These are phyloP conservation scores for Rhaphigaster nebulosa DNA, from an alignment of 2,888 invertebrate genomes.

Conservation along the genomic window DNA sequence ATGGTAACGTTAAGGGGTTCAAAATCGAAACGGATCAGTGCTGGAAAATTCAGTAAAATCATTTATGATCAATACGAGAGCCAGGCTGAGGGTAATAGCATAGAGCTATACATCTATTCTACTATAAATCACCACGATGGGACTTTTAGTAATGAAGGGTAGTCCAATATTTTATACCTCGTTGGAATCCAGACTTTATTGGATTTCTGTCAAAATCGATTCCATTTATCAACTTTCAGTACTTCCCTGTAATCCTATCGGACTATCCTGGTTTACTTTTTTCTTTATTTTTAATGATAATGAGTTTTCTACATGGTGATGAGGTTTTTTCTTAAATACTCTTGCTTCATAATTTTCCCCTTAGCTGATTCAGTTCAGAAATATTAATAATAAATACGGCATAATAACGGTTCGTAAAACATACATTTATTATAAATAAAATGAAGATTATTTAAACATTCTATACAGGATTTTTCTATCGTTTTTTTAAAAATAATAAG, in stretches of 20 bases:
- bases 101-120: background rate
- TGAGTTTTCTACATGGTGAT: too few species aligned
- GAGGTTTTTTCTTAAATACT: too few species aligned
- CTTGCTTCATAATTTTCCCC: too few species aligned
- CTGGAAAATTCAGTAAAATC: background rate
- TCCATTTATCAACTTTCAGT: background rate
- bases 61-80: background rate
- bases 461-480: too few species aligned
- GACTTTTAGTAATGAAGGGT: constrained; percentile 12
- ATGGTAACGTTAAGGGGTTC: background rate
- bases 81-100: background rate
- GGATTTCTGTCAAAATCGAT: constrained; percentile 13
- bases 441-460: too few species aligned
- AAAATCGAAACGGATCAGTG: background rate
- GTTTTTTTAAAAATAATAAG: too few species aligned
- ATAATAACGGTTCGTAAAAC: too few species aligned
- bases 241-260: background rate
- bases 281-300: background rate
- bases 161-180: background rate
- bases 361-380: too few species aligned
- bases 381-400: too few species aligned
- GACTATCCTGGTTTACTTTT: background rate
- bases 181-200: background rate
- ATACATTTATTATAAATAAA: too few species aligned
- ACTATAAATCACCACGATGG: background rate